Evolutionary conservation across 1,140 invertebrate genomes (phyloP), one percentile per base, ranked within the genome.

Genomic region (Lordiphosa collinella): DNA sequence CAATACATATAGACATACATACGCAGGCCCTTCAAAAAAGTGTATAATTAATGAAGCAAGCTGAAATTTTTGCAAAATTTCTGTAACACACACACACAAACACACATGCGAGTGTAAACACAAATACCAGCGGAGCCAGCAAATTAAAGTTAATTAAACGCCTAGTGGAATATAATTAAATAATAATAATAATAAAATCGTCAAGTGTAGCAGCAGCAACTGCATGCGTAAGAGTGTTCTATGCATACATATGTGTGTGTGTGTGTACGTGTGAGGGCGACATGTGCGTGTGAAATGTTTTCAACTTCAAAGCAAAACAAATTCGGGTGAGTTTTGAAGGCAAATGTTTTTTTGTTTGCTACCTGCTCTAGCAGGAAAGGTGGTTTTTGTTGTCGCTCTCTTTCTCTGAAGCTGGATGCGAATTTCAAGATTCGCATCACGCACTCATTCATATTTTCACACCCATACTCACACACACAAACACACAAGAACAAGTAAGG

Each of bases 141-240:
- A 67, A 66, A 66, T 67, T 67, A 67, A 58, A 67, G 63, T 67
- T 67, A 67, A 67, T 67, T 67, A 67, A 67, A 66, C 52, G 62
- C 63, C 61, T 57, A 66, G 63, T 57, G 63, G 52, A 51, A 67
- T 67, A 67, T 67, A 54, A 58, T 67, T 66, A 66, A 67, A 67
- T 67, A 64, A 53, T 51, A 67, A 67, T 67, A 67, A 67, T 58
- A 67, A 58, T 58, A 67, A 29, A 25, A 25, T 25, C 40, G 18
- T 14, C 7, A 8, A 29, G 41, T 44, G 41, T 31, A 44, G 22
- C 12, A 29, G 22, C 29, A 8, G 22, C 12, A 31, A 46, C 63
- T 57, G 63, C 63, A 47, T 67, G 46, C 31, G 61, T 67, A 25
- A 25, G 63, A 34, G 46, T 16, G 13, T n/a, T 13, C 18, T 36